A percentile compares a stretch with the other conserved stretches of the same genome.
phyloP scores from a whole-genome alignment of 2,113 vertebrate species.

The Otis tarda region DNA sequence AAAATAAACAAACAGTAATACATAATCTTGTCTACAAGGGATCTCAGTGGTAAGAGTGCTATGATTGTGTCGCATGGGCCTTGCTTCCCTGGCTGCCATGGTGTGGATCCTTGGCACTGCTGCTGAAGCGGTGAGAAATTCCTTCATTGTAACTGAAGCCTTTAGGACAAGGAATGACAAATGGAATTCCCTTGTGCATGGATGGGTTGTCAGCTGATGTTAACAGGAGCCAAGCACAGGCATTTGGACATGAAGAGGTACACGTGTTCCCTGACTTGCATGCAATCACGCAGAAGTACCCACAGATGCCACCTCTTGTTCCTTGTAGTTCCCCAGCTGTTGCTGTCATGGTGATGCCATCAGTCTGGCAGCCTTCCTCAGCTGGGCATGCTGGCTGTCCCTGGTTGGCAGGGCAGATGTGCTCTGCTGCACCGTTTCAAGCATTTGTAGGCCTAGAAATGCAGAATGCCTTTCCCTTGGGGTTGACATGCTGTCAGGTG shows the following conservation, averaged over 20 bases:
- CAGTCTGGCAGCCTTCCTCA: background rate
- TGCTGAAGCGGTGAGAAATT: background rate
- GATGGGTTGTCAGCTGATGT: constrained; percentile 20
- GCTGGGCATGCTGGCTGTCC: background rate
- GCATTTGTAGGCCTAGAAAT: background rate
- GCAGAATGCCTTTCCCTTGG: background rate
- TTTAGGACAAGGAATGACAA: constrained; percentile 29
- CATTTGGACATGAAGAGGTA: background rate
- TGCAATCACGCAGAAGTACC: background rate
- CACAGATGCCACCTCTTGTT: background rate
- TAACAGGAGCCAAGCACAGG: background rate
- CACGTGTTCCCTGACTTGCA: background rate
- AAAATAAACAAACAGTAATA: background rate
- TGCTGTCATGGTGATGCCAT: background rate
- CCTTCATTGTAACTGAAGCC: background rate
- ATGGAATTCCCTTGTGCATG: background rate
- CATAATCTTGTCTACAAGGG: background rate
- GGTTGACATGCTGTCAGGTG: background rate
- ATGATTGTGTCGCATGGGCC: background rate
- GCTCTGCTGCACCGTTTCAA: background rate
- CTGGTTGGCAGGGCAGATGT: background rate
- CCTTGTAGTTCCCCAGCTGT: background rate
- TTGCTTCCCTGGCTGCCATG: background rate
- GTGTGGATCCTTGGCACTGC: background rate
- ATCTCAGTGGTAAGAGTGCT: background rate